Base-by-base conservation (phyloP, 2,113 vertebrate genomes). In the Echinops telfairi region DNA sequence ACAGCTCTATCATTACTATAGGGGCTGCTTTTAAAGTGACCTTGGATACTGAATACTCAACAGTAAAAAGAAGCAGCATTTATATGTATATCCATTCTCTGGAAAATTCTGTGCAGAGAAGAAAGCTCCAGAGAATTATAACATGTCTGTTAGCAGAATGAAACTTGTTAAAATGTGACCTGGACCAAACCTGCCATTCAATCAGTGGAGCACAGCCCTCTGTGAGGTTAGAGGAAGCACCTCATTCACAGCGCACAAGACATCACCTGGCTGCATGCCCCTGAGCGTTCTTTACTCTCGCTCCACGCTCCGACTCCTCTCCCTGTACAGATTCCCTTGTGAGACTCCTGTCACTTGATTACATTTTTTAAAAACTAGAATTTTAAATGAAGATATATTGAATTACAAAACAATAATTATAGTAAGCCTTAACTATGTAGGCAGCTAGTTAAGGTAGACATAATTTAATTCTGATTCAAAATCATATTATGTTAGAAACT, bases 151-250 rank as follows among this genome's bases (percentile, higher is more conserved):
- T 94, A 90, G 86, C 93, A 70, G 90, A 92, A 96, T 77, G 66
- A 86, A 94, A 94, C 93, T 95, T 96, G 92, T 94, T 95, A 95
- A 92, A 96, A 91, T 92, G 40, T 17, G 83, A 96, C 91, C 91
- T 86, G 93, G 83, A 80, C 38, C 71, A 93, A 73, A 86, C 85
- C 79, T 93, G 79, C 82, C 38, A 38, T 92, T 64, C 88, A 93
- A 90, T 94, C 87, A 88, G 73, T 64, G 27, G 27, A 94, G 31
- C 9, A 88, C 87, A 96, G 83, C 88, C 43, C 57, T 92, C 84
- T 23, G 25, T 83, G 84, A 96, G 68, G 47, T 87, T 36, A 66
- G 20, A 83, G 88, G 87, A 89, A 92, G n/a, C 78, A 91, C 66
- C 3, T 0, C 0, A 0, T 14, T 77, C 80, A 36, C 64, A 53